Evolutionary conservation across 2,888 invertebrate genomes (phyloP).

Genomic region (Ichneumon xanthorius): DNA sequence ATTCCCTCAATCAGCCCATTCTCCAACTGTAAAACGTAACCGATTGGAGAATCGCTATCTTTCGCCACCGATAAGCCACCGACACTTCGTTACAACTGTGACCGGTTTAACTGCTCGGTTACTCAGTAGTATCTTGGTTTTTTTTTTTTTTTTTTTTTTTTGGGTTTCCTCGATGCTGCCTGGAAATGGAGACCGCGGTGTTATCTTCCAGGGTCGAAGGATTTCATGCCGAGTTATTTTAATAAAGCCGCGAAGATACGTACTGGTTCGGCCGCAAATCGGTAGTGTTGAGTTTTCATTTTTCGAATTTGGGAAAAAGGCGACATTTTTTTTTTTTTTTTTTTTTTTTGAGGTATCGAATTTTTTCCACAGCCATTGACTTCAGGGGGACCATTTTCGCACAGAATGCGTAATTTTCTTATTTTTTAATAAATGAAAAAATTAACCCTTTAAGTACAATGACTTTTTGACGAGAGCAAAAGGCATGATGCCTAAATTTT

Average conservation of each 20-base stretch:
- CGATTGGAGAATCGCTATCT: neutral
- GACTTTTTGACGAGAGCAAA: too few relatives aligned
- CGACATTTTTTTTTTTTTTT: too few relatives aligned
- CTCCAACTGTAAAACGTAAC: neutral
- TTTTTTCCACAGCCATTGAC: too few relatives aligned
- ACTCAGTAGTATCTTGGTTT: neutral
- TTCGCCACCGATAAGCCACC: conserved; percentile 41
- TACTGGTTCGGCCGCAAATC: too few relatives aligned
- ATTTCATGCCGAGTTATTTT: conserved; percentile 3
- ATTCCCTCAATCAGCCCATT: neutral
- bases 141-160: neutral
- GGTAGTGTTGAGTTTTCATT: too few relatives aligned
- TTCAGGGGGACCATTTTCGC: too few relatives aligned
- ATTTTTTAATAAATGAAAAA: neutral
- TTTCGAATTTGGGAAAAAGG: too few relatives aligned
- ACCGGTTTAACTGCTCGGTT: conserved; percentile 54
- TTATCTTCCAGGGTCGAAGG: conserved; percentile 1
- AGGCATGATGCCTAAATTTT: too few relatives aligned
- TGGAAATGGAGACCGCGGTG: conserved; percentile 18
- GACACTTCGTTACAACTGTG: conserved; percentile 8
- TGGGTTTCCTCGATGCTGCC: neutral
- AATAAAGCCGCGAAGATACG: neutral
- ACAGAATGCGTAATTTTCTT: too few relatives aligned
- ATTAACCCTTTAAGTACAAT: neutral
- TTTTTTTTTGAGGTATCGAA: too few relatives aligned